Percentiles rank a stretch among this genome's conserved stretches.
These are phyloP conservation scores for Leptinotarsa lineolata DNA, from an alignment of 1,140 invertebrate genomes.

Conservation along the genomic window DNA sequence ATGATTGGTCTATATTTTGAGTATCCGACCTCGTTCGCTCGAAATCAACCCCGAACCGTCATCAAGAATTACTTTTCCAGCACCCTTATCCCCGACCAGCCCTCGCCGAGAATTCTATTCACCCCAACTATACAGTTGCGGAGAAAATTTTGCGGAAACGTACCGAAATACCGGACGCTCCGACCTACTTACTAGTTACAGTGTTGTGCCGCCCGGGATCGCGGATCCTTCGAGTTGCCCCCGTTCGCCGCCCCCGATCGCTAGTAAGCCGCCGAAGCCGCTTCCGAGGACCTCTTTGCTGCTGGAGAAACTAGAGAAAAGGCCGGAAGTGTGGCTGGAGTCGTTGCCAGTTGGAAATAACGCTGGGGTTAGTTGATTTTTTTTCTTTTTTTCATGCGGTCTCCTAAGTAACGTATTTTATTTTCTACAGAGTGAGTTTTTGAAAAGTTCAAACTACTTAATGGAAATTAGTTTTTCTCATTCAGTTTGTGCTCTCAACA, in stretches of 20 bases:
- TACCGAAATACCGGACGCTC: slow-evolving; percentile 15
- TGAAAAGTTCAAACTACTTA: too few relatives aligned
- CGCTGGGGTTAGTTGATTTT: neutral
- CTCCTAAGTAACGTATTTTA: too few relatives aligned
- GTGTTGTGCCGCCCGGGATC: slow-evolving; percentile 21
- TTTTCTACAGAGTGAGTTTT: too few relatives aligned
- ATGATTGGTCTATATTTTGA: too few relatives aligned
- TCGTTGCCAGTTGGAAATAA: neutral
- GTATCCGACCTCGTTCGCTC: neutral
- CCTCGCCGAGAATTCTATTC: slow-evolving; percentile 12
- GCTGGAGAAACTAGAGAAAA: neutral
- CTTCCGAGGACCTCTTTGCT: slow-evolving; percentile 14
- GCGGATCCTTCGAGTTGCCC: slow-evolving; percentile 20
- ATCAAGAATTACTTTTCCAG: slow-evolving; percentile 2
- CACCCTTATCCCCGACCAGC: neutral
- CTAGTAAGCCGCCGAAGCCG: slow-evolving; percentile 11
- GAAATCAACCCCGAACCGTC: neutral
- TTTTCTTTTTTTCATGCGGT: neutral
- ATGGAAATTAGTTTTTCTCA: too few relatives aligned
- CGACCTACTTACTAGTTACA: slow-evolving; percentile 37
- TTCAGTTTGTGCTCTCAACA: too few relatives aligned
- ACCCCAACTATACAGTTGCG: neutral
- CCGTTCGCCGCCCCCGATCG: slow-evolving; percentile 24
- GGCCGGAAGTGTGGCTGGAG: neutral
- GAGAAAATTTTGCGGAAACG: neutral